Evolutionary conservation across 2,113 vertebrate species (phyloP).

Genomic region (Ariopsis seemanni): DNA sequence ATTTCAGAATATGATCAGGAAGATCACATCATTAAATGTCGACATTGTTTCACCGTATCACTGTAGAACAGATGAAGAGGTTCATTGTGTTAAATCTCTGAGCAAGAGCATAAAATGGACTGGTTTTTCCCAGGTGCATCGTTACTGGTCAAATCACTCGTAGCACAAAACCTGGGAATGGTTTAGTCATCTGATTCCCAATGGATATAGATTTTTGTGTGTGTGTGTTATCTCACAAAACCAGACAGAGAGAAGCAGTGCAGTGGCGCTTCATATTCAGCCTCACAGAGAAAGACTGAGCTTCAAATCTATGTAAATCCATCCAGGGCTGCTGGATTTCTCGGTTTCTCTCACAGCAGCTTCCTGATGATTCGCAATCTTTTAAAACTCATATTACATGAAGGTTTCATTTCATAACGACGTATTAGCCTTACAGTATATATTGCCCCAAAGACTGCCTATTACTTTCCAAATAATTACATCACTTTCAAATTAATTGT

Average conservation of each 20-base stretch:
- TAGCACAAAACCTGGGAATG: background rate
- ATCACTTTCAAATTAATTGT: background rate
- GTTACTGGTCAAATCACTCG: conserved; percentile 10
- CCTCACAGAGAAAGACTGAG: background rate
- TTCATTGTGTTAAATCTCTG: conserved; percentile 3
- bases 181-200: conserved; percentile 7
- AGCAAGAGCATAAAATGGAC: background rate
- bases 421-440: background rate
- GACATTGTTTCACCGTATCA: background rate
- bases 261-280: background rate
- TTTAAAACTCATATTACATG: background rate
- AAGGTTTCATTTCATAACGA: background rate
- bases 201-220: background rate
- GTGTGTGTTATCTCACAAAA: conserved; percentile 44
- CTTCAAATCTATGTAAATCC: background rate
- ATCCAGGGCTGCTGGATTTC: background rate
- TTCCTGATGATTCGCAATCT: background rate
- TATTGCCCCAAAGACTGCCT: no score
- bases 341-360: conserved; percentile 13
- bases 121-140: background rate
- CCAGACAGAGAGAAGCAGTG: conserved; percentile 25
- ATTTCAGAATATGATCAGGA: background rate
- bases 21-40: background rate
- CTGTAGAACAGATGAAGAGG: background rate
- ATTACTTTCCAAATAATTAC: background rate